Evolutionary conservation across 2,797 vertebrate genomes (phyloP).

Genomic region (Emys orbicularis): DNA sequence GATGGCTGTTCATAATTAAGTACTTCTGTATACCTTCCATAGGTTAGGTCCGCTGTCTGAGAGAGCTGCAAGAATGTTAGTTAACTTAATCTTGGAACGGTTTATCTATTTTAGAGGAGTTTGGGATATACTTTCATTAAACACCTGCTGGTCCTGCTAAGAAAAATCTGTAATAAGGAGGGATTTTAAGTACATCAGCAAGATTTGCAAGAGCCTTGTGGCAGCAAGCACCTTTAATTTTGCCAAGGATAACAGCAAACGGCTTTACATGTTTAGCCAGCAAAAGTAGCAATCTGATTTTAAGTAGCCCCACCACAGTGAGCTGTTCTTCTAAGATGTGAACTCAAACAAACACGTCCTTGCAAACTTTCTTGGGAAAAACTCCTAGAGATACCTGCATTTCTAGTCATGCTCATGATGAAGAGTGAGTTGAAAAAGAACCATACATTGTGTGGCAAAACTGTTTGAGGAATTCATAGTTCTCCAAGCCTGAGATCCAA

Average conservation of each 20-base stretch:
- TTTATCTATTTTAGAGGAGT: slow-evolving; percentile 23
- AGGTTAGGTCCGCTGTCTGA: background rate
- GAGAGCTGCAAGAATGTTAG: background rate
- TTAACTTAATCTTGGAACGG: background rate
- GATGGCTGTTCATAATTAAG: slow-evolving; percentile 3
- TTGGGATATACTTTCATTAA: slow-evolving; percentile 60
- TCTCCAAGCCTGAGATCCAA: background rate
- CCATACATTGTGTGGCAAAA: background rate
- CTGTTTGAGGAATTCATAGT: background rate
- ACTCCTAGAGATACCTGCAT: background rate
- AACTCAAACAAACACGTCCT: background rate
- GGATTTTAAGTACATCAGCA: slow-evolving; percentile 26
- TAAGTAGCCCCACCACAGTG: background rate
- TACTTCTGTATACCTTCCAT: background rate
- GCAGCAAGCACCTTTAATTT: slow-evolving; percentile 19
- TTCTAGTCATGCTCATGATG: background rate
- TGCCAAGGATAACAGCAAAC: slow-evolving; percentile 37
- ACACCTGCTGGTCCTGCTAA: slow-evolving; percentile 29
- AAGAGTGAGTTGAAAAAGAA: background rate
- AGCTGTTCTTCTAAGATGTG: background rate
- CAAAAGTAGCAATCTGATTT: slow-evolving; percentile 46
- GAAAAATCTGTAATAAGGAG: slow-evolving; percentile 39
- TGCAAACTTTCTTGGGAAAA: background rate
- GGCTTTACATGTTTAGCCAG: slow-evolving; percentile 33
- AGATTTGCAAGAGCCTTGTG: slow-evolving; percentile 28